These are phyloP conservation scores for Sitobion miscanthi DNA, from an alignment of 1,140 invertebrate genomes.

Conservation along the genomic window DNA sequence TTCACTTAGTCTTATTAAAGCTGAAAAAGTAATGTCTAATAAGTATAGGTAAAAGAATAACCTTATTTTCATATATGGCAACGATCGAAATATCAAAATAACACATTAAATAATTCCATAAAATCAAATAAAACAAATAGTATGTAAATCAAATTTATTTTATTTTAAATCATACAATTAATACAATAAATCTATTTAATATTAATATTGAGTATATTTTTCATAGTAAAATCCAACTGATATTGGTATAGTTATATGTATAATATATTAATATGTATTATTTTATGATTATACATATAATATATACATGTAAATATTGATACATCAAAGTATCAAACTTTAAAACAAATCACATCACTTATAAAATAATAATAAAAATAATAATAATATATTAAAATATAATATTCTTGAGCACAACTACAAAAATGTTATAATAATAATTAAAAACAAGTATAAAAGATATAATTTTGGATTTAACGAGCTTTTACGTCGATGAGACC, in stretches of 20 bases:
- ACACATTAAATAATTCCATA: too few relatives aligned
- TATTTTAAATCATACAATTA: constrained; percentile 18
- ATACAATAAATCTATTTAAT: constrained; percentile 15
- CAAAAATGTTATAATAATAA: constrained; percentile 38
- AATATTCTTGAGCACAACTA: constrained; percentile 53
- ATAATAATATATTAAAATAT: constrained; percentile 32
- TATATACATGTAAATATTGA: constrained; percentile 13
- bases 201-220: constrained; percentile 16
- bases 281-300: constrained; percentile 1
- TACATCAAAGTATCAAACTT: constrained; percentile 15
- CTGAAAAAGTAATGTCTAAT: too few relatives aligned
- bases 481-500: constrained; percentile 27
- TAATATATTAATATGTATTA: constrained; percentile 21
- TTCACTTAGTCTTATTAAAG: too few relatives aligned
- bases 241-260: background rate
- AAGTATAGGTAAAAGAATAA: too few relatives aligned
- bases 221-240: background rate
- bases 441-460: constrained; percentile 48
- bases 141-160: constrained; percentile 19
- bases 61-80: background rate
- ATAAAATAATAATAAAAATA: constrained; percentile 37
- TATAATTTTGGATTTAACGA: constrained; percentile 41
- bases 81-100: background rate
- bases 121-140: background rate
- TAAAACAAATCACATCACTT: constrained; percentile 47